Evolutionary conservation across 2,797 vertebrate species (phyloP), one percentile per base, ranked within the genome.

Genomic region (Brotula barbata): DNA sequence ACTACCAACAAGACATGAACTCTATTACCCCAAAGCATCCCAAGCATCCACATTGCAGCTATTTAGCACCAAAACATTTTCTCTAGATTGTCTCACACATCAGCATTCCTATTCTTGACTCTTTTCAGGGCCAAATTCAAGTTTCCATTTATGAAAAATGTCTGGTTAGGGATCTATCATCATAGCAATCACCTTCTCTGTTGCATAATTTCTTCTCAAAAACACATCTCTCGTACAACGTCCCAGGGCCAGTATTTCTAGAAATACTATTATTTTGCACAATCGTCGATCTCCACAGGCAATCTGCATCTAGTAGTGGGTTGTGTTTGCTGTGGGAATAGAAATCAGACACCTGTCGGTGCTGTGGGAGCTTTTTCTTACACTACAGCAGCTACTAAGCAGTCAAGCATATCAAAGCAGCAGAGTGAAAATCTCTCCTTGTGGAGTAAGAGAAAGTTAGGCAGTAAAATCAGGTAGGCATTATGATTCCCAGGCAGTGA

Each of bases 121-220:
- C 60, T 70, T 79, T 73, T 78, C 78, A 81, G 56, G 67, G 64
- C 55, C 20, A 49, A 78, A 83, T 84, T 67, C 83, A 72, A 86
- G 85, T 82, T 89, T 85, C 77, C 80, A 85, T 86, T 88, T 86
- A 75, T 86, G 77, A 86, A 75, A 92, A 89, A 90, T 89, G 77
- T 85, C 80, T 89, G 86, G 87, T 88, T 87, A 73, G 78, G 58
- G 58, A 75, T 84, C 85, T 90, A 82, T 92, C 81, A 91, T 92
- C 91, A 91, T 43, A 28, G 75, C 83, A 88, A 89, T 90, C 84
- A 66, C 75, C 47, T 58, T 77, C 77, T 40, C 65, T 75, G 84
- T 85, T 85, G 85, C 87, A 79, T 89, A 77, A 78, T 89, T 88
- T 89, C 62, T 75, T 67, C 75, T 82, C 78, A 71, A 85, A 85